Percentiles rank a stretch among this genome's conserved stretches.
Conservation (phyloP, 2,888 invertebrate species). For the Morpho deidamia region DNA sequence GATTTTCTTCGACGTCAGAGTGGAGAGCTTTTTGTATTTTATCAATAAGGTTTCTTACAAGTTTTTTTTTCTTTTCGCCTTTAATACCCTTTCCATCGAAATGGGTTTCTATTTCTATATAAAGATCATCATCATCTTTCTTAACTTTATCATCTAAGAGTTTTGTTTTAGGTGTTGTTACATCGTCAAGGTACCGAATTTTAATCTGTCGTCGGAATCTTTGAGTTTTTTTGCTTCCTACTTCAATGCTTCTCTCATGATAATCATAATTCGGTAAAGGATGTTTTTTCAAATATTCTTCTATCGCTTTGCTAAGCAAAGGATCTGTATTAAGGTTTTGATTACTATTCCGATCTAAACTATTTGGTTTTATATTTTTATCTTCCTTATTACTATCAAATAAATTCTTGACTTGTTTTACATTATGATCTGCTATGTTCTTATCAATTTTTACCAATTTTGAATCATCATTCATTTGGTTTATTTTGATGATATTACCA, state of each 20-base stretch:
- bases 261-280: conserved; percentile 4
- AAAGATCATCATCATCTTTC: conserved; percentile 54
- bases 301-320: conserved; percentile 19
- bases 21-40: conserved; percentile 62
- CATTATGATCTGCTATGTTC: not conserved
- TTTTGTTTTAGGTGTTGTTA: conserved; percentile 27
- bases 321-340: conserved; percentile 11
- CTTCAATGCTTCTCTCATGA: conserved; percentile 10
- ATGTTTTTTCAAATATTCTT: conserved; percentile 19
- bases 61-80: conserved; percentile 56
- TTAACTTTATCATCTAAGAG: conserved; percentile 20
- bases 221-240: conserved; percentile 25
- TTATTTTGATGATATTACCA: conserved; percentile 45
- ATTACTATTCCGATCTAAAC: not conserved
- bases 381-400: not conserved
- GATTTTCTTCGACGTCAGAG: conserved; percentile 31
- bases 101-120: conserved; percentile 69
- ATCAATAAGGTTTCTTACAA: conserved; percentile 49
- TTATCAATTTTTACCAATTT: not conserved
- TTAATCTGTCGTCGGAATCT: conserved; percentile 53
- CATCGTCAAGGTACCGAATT: conserved; percentile 37
- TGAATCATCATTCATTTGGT: conserved; percentile 12
- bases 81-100: conserved; percentile 57
- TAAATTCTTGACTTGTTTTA: conserved; percentile 3
- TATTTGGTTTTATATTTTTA: not conserved